A percentile compares a stretch with the other conserved stretches of the same genome.
Evolutionary conservation across 2,113 vertebrate genomes (phyloP).

Genomic region (Morone chrysops): DNA sequence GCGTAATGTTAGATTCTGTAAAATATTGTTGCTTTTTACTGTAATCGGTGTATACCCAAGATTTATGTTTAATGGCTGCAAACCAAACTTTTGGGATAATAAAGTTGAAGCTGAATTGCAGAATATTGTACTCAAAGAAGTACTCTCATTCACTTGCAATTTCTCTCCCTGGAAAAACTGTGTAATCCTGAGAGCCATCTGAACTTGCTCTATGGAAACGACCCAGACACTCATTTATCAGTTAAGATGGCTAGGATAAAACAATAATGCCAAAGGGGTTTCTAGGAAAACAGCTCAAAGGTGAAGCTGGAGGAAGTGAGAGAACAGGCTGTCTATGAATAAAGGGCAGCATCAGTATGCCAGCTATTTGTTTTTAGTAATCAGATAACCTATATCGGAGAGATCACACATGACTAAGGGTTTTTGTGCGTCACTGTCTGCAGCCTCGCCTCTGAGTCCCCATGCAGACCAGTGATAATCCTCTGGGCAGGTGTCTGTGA

Average conservation of each 20-base stretch:
- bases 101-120: neutral
- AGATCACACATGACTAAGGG: slow-evolving; percentile 23
- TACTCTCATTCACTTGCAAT: no score
- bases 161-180: no score
- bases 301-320: no score
- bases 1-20: neutral
- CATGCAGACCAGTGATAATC: slow-evolving; percentile 41
- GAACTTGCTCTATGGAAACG: neutral
- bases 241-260: neutral
- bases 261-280: neutral
- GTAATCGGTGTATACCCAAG: neutral
- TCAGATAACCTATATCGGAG: slow-evolving; percentile 47
- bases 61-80: neutral
- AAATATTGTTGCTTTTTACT: neutral
- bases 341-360: neutral
- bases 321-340: neutral
- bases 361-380: slow-evolving; percentile 1
- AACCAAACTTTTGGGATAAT: neutral
- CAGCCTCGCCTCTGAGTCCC: slow-evolving; percentile 12
- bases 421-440: slow-evolving; percentile 69
- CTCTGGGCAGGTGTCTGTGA: neutral
- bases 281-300: neutral
- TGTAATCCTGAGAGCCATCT: no score
- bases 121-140: neutral
- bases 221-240: neutral